Evolutionary conservation across 2,113 vertebrate genomes (phyloP), one percentile per base, ranked within the genome.

Genomic region (Tetrax tetrax): DNA sequence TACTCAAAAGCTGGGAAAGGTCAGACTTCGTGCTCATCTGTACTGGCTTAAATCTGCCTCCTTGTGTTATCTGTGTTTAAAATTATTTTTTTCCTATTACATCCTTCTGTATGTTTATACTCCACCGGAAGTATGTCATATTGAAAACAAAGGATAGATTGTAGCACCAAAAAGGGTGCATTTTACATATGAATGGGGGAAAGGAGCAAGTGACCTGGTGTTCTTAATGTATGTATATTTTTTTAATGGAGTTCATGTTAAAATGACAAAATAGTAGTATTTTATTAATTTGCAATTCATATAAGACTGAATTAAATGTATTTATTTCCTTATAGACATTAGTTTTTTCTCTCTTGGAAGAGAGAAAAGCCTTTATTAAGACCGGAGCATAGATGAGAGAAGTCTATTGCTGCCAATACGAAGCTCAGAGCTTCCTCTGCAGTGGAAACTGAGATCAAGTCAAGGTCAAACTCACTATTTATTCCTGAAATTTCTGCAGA

Each of bases 401-500:
- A 93, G 29, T 51, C 47, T 81, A 2, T 83, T 0, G 31, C 76
- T 97, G 95, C 95, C 92, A 96, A 93, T 43, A 17, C 21, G 93
- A 92, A 95, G 92, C 93, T 96, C 69, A 86, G 86, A 89, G 90
- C 86, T 96, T 96, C 86, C 92, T 90, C 92, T 93, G 88, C 95
- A 93, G 95, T 96, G 90, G 69, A 92, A 94, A 75, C 43, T 8
- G 87, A 90, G 90, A 96, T 79, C 92, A 88, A 95, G 79, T 90
- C 95, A 96, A 96, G 96, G 92, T 96, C 95, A 96, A 90, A 87
- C 72, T 83, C 85, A 23, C 92, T 92, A 87, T 96, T 95, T 96
- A 89, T 96, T 96, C 90, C 95, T 96, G 88, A 92, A 92, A 90
- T 95, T 96, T 96, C 93, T 96, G 95, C 95, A 96, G 96, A 95